A percentile compares a stretch with the other conserved stretches of the same genome.
phyloP scores from a whole-genome alignment of 2,797 vertebrate genomes.

The Sylvia borin region DNA sequence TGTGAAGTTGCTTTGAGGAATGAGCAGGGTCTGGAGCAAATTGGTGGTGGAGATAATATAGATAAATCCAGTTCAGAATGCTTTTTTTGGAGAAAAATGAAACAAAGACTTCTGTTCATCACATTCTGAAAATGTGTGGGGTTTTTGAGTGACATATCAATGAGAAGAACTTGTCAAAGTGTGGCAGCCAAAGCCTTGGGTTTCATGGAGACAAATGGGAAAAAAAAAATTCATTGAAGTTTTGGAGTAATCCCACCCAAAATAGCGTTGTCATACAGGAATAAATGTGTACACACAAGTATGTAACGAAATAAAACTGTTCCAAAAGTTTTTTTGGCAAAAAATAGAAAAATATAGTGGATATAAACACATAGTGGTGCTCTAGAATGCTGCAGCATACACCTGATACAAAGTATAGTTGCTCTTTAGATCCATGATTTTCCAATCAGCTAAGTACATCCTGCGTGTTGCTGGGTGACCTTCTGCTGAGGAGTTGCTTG shows the following conservation, averaged over 20 bases:
- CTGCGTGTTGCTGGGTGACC: conserved; percentile 30
- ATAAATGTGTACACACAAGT: not conserved
- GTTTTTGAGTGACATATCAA: not conserved
- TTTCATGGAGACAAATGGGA: not conserved
- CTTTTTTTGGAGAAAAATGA: not conserved
- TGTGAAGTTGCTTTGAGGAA: not conserved
- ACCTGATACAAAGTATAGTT: not conserved
- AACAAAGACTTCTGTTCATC: not conserved
- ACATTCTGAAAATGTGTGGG: not conserved
- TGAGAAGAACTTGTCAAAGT: not conserved
- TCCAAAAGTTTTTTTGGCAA: not conserved
- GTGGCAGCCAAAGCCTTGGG: not conserved
- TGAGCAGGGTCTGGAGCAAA: rapidly evolving
- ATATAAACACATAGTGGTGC: not conserved
- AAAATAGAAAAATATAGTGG: not conserved
- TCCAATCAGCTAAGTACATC: conserved; percentile 60
- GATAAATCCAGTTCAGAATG: not conserved
- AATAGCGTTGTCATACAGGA: not conserved
- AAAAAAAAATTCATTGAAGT: not conserved
- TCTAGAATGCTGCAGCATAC: not conserved
- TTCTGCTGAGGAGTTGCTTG: conserved; percentile 15
- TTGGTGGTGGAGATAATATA: not conserved
- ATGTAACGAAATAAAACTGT: not conserved
- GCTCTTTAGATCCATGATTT: conserved; percentile 23
- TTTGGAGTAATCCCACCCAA: not conserved